A percentile compares a stretch with the other conserved stretches of the same genome.
Evolutionary conservation across 2,113 vertebrate genomes (phyloP).

Genomic region (Brachyhypopomus occidentalis): DNA sequence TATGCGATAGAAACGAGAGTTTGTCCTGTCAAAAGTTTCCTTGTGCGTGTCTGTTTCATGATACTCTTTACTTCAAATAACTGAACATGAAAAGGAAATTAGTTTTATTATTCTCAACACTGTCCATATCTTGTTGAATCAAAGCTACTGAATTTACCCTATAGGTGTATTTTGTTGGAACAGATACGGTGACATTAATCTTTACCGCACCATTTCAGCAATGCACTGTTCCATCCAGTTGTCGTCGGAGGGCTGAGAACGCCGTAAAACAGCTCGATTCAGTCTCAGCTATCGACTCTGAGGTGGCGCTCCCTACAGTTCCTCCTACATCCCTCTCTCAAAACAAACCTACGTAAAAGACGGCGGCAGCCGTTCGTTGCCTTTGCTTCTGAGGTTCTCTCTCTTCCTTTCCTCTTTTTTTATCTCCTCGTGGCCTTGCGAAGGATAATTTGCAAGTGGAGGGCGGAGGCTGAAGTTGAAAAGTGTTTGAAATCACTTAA

Average conservation of each 20-base stretch:
- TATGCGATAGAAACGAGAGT: too few species aligned
- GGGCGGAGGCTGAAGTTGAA: conserved; percentile 53
- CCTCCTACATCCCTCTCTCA: background rate
- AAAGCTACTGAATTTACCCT: background rate
- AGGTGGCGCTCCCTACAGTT: background rate
- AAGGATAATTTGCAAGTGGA: conserved; percentile 42
- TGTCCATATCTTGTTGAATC: background rate
- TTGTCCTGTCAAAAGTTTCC: too few species aligned
- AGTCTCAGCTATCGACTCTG: conserved; percentile 28
- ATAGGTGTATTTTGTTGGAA: background rate
- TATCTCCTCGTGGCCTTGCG: conserved; percentile 51
- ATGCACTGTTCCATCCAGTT: too few species aligned
- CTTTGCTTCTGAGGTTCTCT: conserved; percentile 56
- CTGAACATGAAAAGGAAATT: background rate
- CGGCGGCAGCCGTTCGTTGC: conserved; percentile 51
- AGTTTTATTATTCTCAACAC: background rate
- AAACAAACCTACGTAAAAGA: conserved; percentile 4
- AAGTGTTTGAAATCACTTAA: conserved; percentile 67
- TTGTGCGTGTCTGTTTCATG: too few species aligned
- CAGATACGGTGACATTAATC: background rate
- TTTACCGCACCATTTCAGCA: background rate
- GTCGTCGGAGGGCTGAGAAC: too few species aligned
- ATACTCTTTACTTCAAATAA: background rate
- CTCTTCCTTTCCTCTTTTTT: conserved; percentile 42
- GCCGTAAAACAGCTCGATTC: background rate